A percentile compares a stretch with the other conserved stretches of the same genome.
These are phyloP conservation scores for Glossophaga mutica DNA, from an alignment of 2,797 vertebrate genomes.

Conservation along the genomic window DNA sequence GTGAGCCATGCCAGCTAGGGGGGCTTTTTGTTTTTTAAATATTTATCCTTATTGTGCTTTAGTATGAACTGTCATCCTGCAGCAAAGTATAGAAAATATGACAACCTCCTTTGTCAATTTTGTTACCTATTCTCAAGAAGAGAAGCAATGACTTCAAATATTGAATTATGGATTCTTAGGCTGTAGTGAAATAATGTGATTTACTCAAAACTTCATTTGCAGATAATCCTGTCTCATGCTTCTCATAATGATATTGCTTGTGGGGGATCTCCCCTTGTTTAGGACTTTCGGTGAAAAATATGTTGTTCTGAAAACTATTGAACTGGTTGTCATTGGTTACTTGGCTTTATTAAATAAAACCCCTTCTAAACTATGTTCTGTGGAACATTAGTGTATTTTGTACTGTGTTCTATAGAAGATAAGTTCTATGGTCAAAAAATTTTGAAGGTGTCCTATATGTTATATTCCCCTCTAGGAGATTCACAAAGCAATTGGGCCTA, in stretches of 20 bases:
- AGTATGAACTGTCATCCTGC: slow-evolving; percentile 10
- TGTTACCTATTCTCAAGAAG: slow-evolving; percentile 28
- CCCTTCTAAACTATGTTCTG: slow-evolving; percentile 46
- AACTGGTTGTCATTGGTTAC: slow-evolving; percentile 60
- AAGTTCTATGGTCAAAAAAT: slow-evolving; percentile 6
- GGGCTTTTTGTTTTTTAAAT: not conserved
- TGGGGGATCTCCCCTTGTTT: slow-evolving; percentile 45
- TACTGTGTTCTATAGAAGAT: slow-evolving; percentile 27
- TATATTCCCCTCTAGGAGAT: not conserved
- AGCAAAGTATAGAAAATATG: slow-evolving; percentile 32
- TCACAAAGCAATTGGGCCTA: not conserved
- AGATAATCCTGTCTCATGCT: slow-evolving; percentile 41
- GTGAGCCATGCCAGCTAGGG: no score
- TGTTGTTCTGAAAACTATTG: slow-evolving; percentile 48
- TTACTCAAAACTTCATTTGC: slow-evolving; percentile 59
- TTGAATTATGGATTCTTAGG: slow-evolving; percentile 55
- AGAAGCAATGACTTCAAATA: slow-evolving; percentile 41
- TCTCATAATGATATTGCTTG: slow-evolving; percentile 47
- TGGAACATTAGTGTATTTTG: slow-evolving; percentile 6
- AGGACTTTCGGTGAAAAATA: slow-evolving; percentile 50
- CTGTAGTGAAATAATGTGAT: slow-evolving; percentile 58
- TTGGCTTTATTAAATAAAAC: slow-evolving; percentile 63
- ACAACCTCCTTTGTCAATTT: slow-evolving; percentile 20
- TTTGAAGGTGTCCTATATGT: not conserved
- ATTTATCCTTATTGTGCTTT: not conserved